A percentile compares a stretch with the other conserved stretches of the same genome.
Conservation (phyloP, 37 sponge, comb jelly and placozoan genomes). For the Chondrilla cf. caribensis region DNA sequence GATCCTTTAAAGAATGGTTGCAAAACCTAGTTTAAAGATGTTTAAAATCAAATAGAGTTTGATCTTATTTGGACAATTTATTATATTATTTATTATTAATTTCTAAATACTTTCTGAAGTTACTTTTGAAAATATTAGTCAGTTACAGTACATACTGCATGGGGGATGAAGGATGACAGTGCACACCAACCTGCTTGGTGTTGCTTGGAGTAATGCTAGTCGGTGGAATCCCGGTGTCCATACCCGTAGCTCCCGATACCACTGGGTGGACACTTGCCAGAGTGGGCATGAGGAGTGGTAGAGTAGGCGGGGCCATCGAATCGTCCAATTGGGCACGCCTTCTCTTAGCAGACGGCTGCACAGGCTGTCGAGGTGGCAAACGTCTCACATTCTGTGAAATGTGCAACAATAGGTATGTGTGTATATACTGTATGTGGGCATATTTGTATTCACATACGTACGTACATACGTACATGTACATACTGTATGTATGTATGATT, state of each 20-base stretch:
- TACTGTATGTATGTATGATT: background rate
- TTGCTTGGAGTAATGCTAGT: too few species aligned
- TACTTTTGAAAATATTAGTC: too few species aligned
- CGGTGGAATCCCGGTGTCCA: too few species aligned
- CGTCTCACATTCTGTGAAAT: background rate
- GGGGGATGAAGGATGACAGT: too few species aligned
- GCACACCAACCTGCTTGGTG: too few species aligned
- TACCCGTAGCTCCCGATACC: background rate
- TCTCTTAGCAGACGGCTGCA: constrained; percentile 19
- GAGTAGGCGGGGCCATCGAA: background rate
- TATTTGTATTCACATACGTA: background rate
- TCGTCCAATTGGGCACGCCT: background rate
- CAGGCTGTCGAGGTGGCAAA: background rate
- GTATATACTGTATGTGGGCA: background rate
- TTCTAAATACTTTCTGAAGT: too few species aligned
- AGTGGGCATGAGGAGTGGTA: background rate
- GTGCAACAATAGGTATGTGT: background rate
- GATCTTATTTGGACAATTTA: too few species aligned
- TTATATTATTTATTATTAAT: too few species aligned
- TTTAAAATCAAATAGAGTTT: too few species aligned
- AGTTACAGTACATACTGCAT: too few species aligned
- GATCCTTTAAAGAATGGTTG: too few species aligned
- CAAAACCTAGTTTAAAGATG: too few species aligned
- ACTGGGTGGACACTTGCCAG: background rate
- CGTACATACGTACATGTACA: background rate